These are phyloP conservation scores for Chiroxiphia lanceolata DNA, from an alignment of 2,797 vertebrate genomes.

Conservation along the genomic window DNA sequence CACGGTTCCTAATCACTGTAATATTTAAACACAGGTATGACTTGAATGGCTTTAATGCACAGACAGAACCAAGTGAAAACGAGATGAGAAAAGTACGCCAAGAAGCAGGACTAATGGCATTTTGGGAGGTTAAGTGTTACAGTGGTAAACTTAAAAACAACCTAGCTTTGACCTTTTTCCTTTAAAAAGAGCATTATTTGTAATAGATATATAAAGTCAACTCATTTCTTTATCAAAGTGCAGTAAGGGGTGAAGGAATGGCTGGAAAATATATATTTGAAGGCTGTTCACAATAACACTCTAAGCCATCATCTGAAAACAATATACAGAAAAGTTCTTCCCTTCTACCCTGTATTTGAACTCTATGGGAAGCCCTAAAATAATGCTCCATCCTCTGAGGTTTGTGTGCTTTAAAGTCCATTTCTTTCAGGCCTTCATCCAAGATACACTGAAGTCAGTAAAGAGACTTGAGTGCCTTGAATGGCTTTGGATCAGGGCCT, in stretches of 20 bases:
- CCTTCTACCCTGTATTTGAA: slow-evolving; percentile 17
- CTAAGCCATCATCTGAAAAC: slow-evolving; percentile 17
- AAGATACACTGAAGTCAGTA: slow-evolving; percentile 43
- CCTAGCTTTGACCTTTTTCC: neutral
- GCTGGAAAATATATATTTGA: neutral
- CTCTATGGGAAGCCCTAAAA: slow-evolving; percentile 33
- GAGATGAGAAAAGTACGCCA: neutral
- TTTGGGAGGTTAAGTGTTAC: neutral
- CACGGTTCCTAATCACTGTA: neutral
- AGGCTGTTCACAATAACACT: neutral
- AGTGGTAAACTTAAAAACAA: neutral
- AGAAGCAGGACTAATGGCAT: neutral
- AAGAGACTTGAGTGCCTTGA: neutral
- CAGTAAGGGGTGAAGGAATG: neutral
- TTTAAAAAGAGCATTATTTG: neutral
- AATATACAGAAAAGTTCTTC: neutral
- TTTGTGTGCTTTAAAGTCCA: slow-evolving; percentile 13
- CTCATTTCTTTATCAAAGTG: neutral
- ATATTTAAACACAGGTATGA: neutral
- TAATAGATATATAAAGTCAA: neutral
- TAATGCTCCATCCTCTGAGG: slow-evolving; percentile 32
- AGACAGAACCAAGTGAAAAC: neutral
- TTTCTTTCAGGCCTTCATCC: slow-evolving; percentile 49
- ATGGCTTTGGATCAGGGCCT: slow-evolving; percentile 40
- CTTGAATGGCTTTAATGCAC: neutral